phyloP scores from a whole-genome alignment of 2,888 invertebrate species.

The Philaethria dido region DNA sequence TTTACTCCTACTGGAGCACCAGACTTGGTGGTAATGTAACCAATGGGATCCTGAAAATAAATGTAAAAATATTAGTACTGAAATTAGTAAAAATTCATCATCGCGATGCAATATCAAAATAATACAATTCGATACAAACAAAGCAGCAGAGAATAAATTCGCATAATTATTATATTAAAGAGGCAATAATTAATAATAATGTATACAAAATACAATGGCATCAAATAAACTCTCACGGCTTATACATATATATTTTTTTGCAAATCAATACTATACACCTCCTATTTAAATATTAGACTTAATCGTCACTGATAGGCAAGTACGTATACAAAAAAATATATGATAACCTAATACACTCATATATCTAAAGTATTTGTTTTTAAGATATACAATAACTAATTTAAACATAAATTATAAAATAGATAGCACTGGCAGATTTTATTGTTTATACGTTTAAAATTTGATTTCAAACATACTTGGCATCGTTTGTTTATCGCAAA shows the following conservation, averaged over 20 bases:
- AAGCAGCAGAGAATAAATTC: neutral
- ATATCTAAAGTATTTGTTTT: constrained; percentile 3
- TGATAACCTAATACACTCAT: neutral
- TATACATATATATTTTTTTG: neutral
- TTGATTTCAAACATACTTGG: neutral
- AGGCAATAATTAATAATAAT: neutral
- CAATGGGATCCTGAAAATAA: constrained; percentile 80
- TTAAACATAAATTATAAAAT: neutral
- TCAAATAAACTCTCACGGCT: neutral
- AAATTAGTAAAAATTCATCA: neutral
- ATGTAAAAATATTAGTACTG: constrained; percentile 83
- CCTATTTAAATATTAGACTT: neutral
- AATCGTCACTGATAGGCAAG: neutral
- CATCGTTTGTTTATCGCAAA: neutral
- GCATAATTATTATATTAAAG: neutral
- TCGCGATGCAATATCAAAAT: neutral
- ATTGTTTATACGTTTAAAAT: neutral
- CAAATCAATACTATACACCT: too few species aligned
- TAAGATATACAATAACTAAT: neutral
- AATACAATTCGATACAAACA: neutral
- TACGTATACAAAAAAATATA: neutral
- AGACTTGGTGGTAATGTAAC: constrained; percentile 89
- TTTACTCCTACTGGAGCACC: constrained; percentile 93
- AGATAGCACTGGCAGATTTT: neutral
- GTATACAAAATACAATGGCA: neutral